Evolutionary conservation across 2,113 vertebrate genomes (phyloP).

Genomic region (Dicerorhinus sumatrensis): DNA sequence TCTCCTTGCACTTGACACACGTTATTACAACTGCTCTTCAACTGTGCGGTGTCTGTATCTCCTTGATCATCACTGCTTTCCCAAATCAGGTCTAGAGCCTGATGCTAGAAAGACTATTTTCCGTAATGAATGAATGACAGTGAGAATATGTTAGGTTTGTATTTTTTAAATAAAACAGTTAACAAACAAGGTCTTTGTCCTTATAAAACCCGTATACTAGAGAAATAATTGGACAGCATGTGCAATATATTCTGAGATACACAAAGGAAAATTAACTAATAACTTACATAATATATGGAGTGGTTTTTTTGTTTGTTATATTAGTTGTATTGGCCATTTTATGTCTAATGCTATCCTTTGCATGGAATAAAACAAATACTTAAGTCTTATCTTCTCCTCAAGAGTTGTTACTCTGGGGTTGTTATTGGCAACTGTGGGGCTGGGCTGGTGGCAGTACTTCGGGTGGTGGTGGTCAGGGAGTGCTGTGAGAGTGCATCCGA

Average conservation of each 20-base stretch:
- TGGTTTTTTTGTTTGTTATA: neutral
- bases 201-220: neutral
- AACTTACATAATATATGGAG: neutral
- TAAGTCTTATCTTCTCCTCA: neutral
- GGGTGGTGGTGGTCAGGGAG: neutral
- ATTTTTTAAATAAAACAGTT: neutral
- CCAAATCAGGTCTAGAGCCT: neutral
- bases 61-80: neutral
- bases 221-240: neutral
- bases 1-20: neutral
- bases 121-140: neutral
- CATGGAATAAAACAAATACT: neutral
- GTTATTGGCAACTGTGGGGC: neutral
- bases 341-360: neutral
- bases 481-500: neutral
- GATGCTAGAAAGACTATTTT: neutral
- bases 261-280: neutral
- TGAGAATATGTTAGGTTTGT: neutral
- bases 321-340: neutral
- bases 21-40: neutral
- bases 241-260: neutral
- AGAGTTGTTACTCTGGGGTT: neutral
- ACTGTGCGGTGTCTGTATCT: rapidly evolving
- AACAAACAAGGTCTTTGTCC: neutral
- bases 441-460: no score